Base-by-base conservation (phyloP, 2,113 vertebrate species). In the Rhinopomastus cyanomelas region DNA sequence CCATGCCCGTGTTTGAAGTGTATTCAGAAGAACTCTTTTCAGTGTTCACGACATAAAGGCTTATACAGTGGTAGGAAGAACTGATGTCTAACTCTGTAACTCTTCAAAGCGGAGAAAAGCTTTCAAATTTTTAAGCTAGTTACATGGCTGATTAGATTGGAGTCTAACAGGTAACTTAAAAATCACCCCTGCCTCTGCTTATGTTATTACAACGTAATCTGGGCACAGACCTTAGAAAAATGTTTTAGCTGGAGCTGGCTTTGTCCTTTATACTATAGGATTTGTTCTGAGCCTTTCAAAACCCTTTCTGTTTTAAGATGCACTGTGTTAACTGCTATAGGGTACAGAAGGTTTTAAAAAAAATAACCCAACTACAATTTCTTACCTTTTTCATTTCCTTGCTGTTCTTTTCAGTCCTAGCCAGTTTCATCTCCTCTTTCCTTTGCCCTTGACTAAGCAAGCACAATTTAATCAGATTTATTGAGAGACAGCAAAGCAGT, bases 401-500 rank as follows among this genome's bases (percentile, higher is more conserved):
- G 36, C 67, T 87, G 89, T 81, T 69, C 56, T 78, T 73, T 94
- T 88, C 71, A 68, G 0, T 72, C 22, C 53, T 62, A 89, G 56
- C 71, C 53, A 87, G 16, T 72, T 95, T 75, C 34, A 73, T 85
- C 83, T 91, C 75, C 83, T 90, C 73, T 92, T 94, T 91, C 42
- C 69, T 94, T 91, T 83, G 84, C 85, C 87, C 82, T 95, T 89
- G 72, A 90, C 73, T 93, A 95, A 93, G 80, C 93, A 96, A 93
- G 83, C 75, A 88, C 67, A 93, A 76, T 88, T 96, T 95, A 92
- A 96, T 94, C 90, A 93, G 92, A 86, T 93, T 91, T 91, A 84
- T 67, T 68, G 80, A 75, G 83, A 94, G 68, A 94, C 49, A 90
- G 51, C 74, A 87, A 91, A 81, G 83, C 57, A 95, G 81, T 85